Evolutionary conservation across 2,113 vertebrate genomes (phyloP), one percentile per base, ranked within the genome.

Genomic region (Silurus glanis): DNA sequence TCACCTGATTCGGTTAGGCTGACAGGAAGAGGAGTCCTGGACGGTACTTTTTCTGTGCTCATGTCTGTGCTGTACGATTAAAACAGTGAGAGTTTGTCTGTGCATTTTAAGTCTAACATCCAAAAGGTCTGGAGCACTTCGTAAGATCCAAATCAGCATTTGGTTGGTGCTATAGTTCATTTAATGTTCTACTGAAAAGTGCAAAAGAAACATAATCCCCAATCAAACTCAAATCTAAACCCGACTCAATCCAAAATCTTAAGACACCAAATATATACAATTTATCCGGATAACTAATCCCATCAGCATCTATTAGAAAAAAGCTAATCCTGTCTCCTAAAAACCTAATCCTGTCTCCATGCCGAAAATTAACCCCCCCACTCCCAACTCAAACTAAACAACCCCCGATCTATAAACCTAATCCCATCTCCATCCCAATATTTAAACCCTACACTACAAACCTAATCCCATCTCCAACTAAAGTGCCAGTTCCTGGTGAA

Each of bases 1-100:
- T 87, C 80, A 75, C 87, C 87, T 88, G 83, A 92, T 93, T 92
- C 28, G 86, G 91, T 87, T 79, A 47, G 74, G 56, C 47, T 76
- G 47, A n/a, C 66, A 85, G 82, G 58, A 61, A 89, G 85, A 88
- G 82, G 88, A 19, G 37, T 47, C 80, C 87, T 80, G 88, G 86
- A 88, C 91, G 90, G 90, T 16, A n/a, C 53, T 37, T 53, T 47
- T 21, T 58, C 21, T 81, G 14, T n/a, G 66, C 66, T 21, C 72
- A 81, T 72, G 28, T n/a, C 49, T 13, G 21, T 17, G 62, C 62
- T 19, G 9, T 45, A 25, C 53, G 71, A 9, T 47, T 19, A 83
- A 76, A 55, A 80, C 58, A 47, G 62, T 49, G 9, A 10, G 49
- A 45, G 28, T 23, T 9, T n/a, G 66, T 37, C 67, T 37, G 23